phyloP scores from a whole-genome alignment of 2,888 invertebrate species.

The Ptychoptera contaminata region DNA sequence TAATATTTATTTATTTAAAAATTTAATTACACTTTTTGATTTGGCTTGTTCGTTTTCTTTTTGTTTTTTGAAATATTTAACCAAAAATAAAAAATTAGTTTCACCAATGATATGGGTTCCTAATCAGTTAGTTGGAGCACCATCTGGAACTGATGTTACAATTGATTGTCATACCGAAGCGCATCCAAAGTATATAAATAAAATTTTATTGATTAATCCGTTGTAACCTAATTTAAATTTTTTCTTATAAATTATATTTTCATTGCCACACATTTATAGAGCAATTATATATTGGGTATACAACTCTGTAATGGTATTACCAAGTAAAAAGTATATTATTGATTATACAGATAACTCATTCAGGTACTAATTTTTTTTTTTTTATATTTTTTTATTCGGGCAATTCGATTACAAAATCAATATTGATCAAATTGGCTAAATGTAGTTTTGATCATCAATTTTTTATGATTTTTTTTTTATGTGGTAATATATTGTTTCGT shows the following conservation, averaged over 20 bases:
- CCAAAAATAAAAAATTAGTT: constrained; percentile 40
- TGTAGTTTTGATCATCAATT: neutral
- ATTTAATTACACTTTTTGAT: constrained; percentile 1
- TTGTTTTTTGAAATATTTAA: neutral
- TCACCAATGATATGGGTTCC: constrained; percentile 91
- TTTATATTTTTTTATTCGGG: neutral
- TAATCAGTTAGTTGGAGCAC: constrained; percentile 84
- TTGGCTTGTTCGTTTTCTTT: neutral
- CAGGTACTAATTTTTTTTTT: constrained; percentile 30
- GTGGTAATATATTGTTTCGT: neutral
- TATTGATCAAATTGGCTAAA: neutral
- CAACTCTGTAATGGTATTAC: constrained; percentile 76
- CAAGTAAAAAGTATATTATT: constrained; percentile 75
- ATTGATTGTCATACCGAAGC: constrained; percentile 89
- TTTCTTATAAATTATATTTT: neutral
- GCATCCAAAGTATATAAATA: constrained; percentile 41
- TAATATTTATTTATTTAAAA: neutral
- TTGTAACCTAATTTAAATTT: too few relatives aligned
- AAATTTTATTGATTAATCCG: neutral
- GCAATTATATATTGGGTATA: constrained; percentile 90
- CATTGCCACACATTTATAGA: constrained; percentile 23
- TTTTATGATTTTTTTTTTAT: neutral
- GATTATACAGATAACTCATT: constrained; percentile 75
- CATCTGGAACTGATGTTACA: constrained; percentile 77
- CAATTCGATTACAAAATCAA: neutral